phyloP scores from a whole-genome alignment of 2,113 vertebrate species.

The Hippopotamus amphibius region DNA sequence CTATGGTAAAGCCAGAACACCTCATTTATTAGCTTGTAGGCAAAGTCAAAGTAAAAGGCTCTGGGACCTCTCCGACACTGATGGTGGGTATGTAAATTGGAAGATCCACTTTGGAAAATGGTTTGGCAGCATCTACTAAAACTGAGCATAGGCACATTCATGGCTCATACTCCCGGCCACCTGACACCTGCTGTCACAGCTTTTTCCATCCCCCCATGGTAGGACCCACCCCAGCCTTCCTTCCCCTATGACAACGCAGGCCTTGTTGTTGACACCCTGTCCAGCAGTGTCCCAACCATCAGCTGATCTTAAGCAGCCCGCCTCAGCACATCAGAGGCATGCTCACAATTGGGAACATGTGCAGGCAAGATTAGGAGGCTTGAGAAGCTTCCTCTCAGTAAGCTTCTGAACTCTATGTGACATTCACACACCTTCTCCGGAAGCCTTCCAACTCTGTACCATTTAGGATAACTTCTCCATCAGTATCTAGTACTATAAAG shows the following conservation, averaged over 20 bases:
- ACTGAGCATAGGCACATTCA: background rate
- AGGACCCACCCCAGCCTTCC: background rate
- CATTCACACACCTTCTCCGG: background rate
- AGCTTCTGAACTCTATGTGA: background rate
- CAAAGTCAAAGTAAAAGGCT: background rate
- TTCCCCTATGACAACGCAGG: background rate
- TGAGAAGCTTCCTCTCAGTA: background rate
- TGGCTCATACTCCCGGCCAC: background rate
- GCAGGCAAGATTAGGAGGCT: background rate
- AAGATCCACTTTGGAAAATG: background rate
- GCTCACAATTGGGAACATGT: background rate
- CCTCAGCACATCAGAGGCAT: background rate
- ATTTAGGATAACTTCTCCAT: background rate
- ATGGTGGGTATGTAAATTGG: background rate
- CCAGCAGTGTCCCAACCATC: background rate
- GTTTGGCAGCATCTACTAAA: slow-evolving; percentile 13
- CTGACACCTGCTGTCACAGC: background rate
- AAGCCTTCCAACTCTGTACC: background rate
- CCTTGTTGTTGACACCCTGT: background rate
- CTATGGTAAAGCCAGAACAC: slow-evolving; percentile 12
- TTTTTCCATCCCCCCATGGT: background rate
- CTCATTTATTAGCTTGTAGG: background rate
- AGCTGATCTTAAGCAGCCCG: background rate
- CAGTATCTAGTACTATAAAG: background rate
- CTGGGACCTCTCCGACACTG: background rate